These are phyloP conservation scores for Indri indri DNA, from an alignment of 2,113 vertebrate genomes.

Conservation along the genomic window DNA sequence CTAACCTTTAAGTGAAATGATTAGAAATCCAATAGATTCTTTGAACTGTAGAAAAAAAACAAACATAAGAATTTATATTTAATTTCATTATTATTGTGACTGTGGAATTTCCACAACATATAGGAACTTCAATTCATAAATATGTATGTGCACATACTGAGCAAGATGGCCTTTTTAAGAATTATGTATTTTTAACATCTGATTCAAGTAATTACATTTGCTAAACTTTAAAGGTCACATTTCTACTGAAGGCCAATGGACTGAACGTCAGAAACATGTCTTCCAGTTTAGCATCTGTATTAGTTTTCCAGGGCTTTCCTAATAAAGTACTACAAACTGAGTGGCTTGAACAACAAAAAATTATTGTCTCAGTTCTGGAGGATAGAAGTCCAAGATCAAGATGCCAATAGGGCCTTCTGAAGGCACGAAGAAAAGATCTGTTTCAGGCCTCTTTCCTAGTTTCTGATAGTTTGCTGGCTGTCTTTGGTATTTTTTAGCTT, in stretches of 20 bases:
- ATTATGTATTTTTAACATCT: slow-evolving; percentile 38
- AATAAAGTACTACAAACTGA: background rate
- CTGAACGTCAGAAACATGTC: background rate
- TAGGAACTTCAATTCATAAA: slow-evolving; percentile 12
- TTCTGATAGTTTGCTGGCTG: background rate
- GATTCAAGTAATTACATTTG: slow-evolving; percentile 23
- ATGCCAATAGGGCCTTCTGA: background rate
- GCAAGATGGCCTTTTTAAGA: slow-evolving; percentile 29
- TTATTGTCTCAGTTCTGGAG: background rate
- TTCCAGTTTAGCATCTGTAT: slow-evolving; percentile 15
- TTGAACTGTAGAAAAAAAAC: background rate
- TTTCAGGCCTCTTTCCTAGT: background rate
- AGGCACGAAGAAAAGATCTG: background rate
- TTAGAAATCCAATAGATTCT: background rate
- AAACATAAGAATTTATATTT: background rate
- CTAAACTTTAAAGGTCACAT: slow-evolving; percentile 51
- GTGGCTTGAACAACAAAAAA: background rate
- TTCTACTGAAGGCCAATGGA: slow-evolving; percentile 31
- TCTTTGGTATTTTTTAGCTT: background rate
- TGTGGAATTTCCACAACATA: background rate
- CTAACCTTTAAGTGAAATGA: background rate
- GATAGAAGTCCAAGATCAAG: background rate
- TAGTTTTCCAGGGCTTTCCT: background rate
- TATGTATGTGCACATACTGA: background rate
- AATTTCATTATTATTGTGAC: background rate